A percentile compares a stretch with the other conserved stretches of the same genome.
Evolutionary conservation across 1,140 invertebrate species (phyloP).

Genomic region (Drosophila sp.): DNA sequence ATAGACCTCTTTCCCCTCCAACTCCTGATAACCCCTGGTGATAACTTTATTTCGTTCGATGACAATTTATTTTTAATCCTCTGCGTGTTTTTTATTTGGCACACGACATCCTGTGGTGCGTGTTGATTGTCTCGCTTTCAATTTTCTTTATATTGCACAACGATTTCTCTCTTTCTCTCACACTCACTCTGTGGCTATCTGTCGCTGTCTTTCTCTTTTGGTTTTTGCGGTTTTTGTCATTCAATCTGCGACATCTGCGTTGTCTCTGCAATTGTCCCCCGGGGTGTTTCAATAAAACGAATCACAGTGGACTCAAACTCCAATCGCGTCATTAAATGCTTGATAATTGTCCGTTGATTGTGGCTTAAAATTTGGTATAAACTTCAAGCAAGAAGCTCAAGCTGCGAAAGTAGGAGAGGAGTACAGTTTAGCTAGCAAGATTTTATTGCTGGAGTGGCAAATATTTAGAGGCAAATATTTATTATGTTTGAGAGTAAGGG

Average conservation of each 20-base stretch:
- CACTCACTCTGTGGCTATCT: constrained; percentile 10
- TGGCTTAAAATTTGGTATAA: constrained; percentile 14
- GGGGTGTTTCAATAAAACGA: constrained; percentile 44
- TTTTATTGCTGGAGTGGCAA: background rate
- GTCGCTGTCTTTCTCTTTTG: constrained; percentile 5
- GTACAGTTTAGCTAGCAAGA: background rate
- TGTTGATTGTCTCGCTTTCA: constrained; percentile 61
- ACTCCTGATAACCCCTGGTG: background rate
- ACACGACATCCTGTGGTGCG: constrained; percentile 63
- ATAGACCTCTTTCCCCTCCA: constrained; percentile 5
- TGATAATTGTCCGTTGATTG: constrained; percentile 66
- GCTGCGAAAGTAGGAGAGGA: background rate
- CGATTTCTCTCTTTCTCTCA: constrained; percentile 36
- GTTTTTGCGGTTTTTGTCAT: constrained; percentile 67
- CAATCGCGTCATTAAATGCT: constrained; percentile 60
- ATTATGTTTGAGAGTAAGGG: background rate
- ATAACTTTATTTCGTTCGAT: constrained; percentile 22
- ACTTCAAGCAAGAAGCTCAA: background rate
- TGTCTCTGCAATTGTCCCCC: constrained; percentile 64
- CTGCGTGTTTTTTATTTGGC: constrained; percentile 51
- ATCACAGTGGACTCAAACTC: background rate
- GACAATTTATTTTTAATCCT: constrained; percentile 56
- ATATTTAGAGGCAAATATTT: background rate
- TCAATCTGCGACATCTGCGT: constrained; percentile 41
- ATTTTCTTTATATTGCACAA: constrained; percentile 42